Percentiles rank a stretch among this genome's conserved stretches.
Evolutionary conservation across 2,797 vertebrate species (phyloP).

Genomic region (Halcyon leucocephala): DNA sequence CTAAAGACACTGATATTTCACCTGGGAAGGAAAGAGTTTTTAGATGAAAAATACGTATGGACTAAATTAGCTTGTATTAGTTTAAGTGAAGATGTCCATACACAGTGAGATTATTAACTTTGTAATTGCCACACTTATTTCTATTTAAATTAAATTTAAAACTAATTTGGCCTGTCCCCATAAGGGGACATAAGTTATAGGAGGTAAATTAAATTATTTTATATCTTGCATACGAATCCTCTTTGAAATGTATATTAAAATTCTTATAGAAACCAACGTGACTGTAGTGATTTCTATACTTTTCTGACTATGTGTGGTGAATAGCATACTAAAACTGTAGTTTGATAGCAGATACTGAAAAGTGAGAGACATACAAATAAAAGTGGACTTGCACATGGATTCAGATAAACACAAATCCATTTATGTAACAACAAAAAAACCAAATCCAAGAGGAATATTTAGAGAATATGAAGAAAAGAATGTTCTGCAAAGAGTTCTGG

Average conservation of each 20-base stretch:
- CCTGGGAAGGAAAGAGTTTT: constrained; percentile 67
- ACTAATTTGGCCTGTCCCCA: not conserved
- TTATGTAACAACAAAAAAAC: not conserved
- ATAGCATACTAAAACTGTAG: not conserved
- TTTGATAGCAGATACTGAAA: not conserved
- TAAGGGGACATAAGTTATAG: not conserved
- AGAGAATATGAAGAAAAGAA: not conserved
- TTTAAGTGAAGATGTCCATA: constrained; percentile 9
- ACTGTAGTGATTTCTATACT: not conserved
- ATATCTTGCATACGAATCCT: not conserved
- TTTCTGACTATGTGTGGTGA: not conserved
- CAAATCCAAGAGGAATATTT: not conserved
- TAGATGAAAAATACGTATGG: constrained; percentile 37
- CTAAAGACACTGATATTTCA: constrained; percentile 70
- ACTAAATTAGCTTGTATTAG: not conserved
- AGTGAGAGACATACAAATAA: not conserved
- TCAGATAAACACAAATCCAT: not conserved
- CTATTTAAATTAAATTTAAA: not conserved
- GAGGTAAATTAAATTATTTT: not conserved
- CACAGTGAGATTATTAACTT: not conserved
- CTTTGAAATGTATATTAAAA: not conserved
- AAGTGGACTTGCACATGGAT: not conserved
- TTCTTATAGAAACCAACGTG: not conserved
- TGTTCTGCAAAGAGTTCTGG: not conserved
- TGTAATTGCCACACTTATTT: not conserved